A percentile compares a stretch with the other conserved stretches of the same genome.
Evolutionary conservation across 2,113 vertebrate genomes (phyloP).

Genomic region (Caloenas nicobarica): DNA sequence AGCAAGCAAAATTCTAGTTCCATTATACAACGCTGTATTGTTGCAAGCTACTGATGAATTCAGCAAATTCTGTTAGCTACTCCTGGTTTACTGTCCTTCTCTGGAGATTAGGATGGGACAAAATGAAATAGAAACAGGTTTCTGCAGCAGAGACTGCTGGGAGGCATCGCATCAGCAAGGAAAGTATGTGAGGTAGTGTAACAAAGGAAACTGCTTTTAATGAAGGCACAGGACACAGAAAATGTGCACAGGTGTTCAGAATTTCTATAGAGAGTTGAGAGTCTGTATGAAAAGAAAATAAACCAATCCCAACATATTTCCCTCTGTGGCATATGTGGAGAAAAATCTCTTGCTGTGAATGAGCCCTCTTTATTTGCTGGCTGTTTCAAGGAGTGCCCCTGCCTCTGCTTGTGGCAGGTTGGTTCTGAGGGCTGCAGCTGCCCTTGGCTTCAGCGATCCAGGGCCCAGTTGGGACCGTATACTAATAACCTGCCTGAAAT

Average conservation of each 20-base stretch:
- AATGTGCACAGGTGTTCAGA: not conserved
- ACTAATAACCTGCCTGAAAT: not conserved
- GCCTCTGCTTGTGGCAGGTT: not conserved
- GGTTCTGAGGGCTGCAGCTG: not conserved
- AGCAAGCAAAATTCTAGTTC: not conserved
- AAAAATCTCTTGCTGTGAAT: not conserved
- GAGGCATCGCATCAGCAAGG: not conserved
- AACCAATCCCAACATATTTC: not conserved
- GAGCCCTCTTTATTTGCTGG: not conserved
- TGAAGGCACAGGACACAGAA: not conserved
- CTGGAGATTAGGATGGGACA: not conserved
- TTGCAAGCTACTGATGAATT: not conserved
- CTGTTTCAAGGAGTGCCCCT: not conserved
- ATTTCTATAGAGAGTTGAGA: not conserved
- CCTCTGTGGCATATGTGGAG: not conserved
- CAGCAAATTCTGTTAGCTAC: not conserved
- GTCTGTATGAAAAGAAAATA: not conserved
- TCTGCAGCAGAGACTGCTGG: not conserved
- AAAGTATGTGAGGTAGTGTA: not conserved
- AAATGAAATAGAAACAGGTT: not conserved
- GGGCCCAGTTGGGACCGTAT: not conserved
- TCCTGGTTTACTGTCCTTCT: not conserved
- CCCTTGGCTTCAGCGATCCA: not conserved
- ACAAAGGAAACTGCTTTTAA: not conserved
- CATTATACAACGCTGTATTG: fast-evolving